Percentiles rank a stretch among this genome's conserved stretches.
These are phyloP conservation scores for Dasypus novemcinctus DNA, from an alignment of 2,113 vertebrate species.

Conservation along the genomic window DNA sequence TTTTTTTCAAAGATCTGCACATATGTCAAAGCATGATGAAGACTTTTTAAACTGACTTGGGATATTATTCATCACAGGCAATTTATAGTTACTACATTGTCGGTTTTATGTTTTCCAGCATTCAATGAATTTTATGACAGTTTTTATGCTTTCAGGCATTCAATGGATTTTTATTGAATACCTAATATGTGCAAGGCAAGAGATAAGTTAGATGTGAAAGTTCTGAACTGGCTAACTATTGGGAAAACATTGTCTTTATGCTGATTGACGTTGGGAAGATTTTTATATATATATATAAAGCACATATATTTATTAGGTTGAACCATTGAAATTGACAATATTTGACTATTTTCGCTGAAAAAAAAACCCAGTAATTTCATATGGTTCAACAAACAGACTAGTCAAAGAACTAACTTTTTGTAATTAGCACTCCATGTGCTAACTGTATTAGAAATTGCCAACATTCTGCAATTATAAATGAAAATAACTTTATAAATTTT, in stretches of 20 bases:
- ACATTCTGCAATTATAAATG: background rate
- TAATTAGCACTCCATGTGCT: background rate
- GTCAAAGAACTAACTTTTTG: background rate
- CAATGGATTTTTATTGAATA: background rate
- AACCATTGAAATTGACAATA: background rate
- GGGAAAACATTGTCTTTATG: background rate
- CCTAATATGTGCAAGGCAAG: background rate
- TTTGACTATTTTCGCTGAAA: slow-evolving; percentile 17
- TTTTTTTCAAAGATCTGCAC: slow-evolving; percentile 18
- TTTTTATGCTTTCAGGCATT: background rate
- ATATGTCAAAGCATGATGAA: slow-evolving; percentile 6
- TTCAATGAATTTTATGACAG: background rate
- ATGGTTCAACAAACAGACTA: background rate
- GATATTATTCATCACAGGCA: background rate
- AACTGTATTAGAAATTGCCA: background rate
- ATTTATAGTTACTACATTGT: background rate
- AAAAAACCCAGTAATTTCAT: background rate
- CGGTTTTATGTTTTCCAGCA: slow-evolving; percentile 15
- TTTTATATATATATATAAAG: background rate
- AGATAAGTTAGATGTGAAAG: background rate
- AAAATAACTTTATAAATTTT: background rate
- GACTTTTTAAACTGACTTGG: slow-evolving; percentile 25
- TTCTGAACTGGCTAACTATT: background rate
- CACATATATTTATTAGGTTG: background rate
- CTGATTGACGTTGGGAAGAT: background rate